These are phyloP conservation scores for Cheilosia vernalis DNA, from an alignment of 2,888 invertebrate species.

Conservation along the genomic window DNA sequence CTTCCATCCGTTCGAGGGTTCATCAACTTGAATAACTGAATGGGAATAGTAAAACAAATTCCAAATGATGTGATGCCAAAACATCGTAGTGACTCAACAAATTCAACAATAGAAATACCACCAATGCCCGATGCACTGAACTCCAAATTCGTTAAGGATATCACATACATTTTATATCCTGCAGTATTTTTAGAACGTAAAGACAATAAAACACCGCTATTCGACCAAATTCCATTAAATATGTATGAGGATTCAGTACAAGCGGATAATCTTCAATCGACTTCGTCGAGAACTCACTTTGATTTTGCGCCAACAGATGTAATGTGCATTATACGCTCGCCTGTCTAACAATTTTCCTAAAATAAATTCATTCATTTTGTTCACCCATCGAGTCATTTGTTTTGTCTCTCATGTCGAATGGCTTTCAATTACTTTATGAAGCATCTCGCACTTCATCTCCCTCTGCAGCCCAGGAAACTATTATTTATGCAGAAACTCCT, in stretches of 20 bases:
- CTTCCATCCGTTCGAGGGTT: too few species aligned
- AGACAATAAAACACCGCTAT: conserved; percentile 7
- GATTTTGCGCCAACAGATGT: conserved; percentile 2
- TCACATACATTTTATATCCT: neutral
- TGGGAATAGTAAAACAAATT: too few species aligned
- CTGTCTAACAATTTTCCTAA: conserved; percentile 9
- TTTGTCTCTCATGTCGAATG: conserved; percentile 53
- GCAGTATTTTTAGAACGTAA: neutral
- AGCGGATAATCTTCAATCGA: conserved; percentile 6
- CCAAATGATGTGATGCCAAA: too few species aligned
- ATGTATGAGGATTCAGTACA: neutral
- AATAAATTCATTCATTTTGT: conserved; percentile 50
- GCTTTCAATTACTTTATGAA: conserved; percentile 69
- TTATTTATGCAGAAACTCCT: conserved; percentile 55
- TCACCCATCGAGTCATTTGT: conserved; percentile 30
- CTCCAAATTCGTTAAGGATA: too few species aligned
- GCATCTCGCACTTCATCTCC: conserved; percentile 41
- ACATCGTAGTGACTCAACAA: too few species aligned
- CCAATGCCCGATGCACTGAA: too few species aligned
- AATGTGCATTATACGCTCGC: neutral
- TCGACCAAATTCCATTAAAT: conserved; percentile 19
- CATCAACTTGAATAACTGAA: too few species aligned
- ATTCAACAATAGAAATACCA: too few species aligned
- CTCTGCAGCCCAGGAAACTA: conserved; percentile 16
- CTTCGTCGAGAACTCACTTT: conserved; percentile 7